Conservation (phyloP, 2,113 vertebrate species). For the Falco punctatus region DNA sequence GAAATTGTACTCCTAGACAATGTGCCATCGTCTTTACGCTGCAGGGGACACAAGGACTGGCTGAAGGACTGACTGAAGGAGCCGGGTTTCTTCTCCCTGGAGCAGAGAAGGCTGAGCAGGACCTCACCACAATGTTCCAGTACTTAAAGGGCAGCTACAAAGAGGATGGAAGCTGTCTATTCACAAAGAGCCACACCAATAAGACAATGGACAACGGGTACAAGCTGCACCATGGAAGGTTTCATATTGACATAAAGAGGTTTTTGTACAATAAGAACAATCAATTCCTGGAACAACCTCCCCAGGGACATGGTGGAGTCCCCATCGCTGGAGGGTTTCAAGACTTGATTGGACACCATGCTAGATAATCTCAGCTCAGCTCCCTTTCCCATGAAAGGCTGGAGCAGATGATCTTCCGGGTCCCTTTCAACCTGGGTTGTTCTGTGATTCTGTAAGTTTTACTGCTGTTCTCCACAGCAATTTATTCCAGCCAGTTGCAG, state of each 20-base stretch:
- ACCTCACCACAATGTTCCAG: too few species aligned
- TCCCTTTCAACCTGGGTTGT: too few species aligned
- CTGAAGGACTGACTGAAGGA: not conserved
- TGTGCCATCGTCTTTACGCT: accelerated
- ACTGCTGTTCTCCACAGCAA: not conserved
- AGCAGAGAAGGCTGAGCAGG: too few species aligned
- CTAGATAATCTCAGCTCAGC: too few species aligned
- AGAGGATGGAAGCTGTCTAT: not conserved
- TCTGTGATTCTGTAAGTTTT: not conserved
- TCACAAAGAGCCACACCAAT: accelerated
- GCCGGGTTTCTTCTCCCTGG: too few species aligned
- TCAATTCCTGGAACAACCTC: not conserved
- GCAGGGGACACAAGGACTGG: not conserved
- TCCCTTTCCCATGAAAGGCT: too few species aligned
- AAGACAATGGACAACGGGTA: not conserved
- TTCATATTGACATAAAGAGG: not conserved
- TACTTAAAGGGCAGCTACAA: too few species aligned
- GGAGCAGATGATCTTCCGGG: too few species aligned
- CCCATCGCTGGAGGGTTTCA: not conserved
- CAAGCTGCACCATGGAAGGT: not conserved
- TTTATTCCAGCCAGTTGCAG: not conserved
- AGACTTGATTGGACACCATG: too few species aligned
- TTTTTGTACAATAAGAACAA: not conserved
- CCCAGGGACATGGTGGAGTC: not conserved
- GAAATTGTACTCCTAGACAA: not conserved